Evolutionary conservation across 2,113 vertebrate genomes (phyloP).

Genomic region (Phylloscopus whistleri): DNA sequence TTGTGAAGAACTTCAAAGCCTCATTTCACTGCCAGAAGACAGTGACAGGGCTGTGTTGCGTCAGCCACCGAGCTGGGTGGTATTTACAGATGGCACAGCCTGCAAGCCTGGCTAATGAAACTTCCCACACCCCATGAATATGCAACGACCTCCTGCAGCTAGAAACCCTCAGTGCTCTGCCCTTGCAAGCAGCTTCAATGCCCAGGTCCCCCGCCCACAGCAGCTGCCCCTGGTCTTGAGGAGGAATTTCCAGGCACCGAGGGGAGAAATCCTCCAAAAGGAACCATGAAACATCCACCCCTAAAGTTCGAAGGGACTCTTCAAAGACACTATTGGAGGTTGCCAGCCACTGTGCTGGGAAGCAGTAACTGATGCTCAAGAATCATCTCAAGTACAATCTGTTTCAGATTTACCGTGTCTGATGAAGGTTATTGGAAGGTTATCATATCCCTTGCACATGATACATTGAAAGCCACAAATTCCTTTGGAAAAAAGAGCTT

Average conservation of each 20-base stretch:
- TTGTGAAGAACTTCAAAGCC: background rate
- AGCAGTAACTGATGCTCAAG: background rate
- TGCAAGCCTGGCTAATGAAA: background rate
- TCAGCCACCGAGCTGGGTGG: background rate
- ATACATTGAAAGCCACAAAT: background rate
- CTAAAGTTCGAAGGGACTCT: background rate
- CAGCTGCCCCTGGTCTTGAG: background rate
- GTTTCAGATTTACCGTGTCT: background rate
- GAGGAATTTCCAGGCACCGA: background rate
- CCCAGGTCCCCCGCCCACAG: accelerated
- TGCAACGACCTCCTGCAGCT: background rate
- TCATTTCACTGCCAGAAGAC: background rate
- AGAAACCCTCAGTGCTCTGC: background rate
- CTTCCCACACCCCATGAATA: background rate
- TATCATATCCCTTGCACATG: background rate
- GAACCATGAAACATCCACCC: background rate
- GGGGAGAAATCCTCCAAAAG: background rate
- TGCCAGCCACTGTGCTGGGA: background rate
- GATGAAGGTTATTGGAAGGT: background rate
- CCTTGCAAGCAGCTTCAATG: background rate
- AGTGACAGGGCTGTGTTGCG: background rate
- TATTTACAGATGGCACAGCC: background rate
- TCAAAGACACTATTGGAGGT: background rate
- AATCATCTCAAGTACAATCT: background rate
- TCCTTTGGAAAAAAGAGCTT: background rate